phyloP scores from a whole-genome alignment of 2,113 vertebrate species.

The Takifugu flavidus region DNA sequence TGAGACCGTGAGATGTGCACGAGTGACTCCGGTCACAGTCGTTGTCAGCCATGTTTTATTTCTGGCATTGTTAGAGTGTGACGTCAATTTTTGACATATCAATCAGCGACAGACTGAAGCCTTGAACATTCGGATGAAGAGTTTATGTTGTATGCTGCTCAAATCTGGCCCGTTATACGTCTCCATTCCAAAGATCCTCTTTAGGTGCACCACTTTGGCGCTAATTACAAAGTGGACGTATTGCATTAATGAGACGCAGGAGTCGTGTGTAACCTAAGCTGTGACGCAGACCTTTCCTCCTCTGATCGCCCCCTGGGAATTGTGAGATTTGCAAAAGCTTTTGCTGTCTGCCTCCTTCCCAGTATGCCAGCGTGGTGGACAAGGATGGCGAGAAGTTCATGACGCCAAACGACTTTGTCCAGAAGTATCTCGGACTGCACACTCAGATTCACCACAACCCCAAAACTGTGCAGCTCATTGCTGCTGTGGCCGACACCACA shows the following conservation, averaged over 20 bases:
- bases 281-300: background rate
- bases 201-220: background rate
- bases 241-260: too few relatives aligned
- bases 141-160: too few relatives aligned
- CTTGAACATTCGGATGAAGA: too few relatives aligned
- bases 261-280: background rate
- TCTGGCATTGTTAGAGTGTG: slow-evolving; percentile 2
- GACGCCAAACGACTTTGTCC: slow-evolving; percentile 95
- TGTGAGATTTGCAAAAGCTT: slow-evolving; percentile 5
- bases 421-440: slow-evolving; percentile 90
- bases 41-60: slow-evolving; percentile 25
- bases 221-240: slow-evolving; percentile 5
- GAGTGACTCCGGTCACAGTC: slow-evolving; percentile 2
- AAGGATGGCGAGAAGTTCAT: slow-evolving; percentile 93
- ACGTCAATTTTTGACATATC: slow-evolving; percentile 4
- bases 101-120: too few relatives aligned
- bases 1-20: background rate
- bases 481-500: slow-evolving; percentile 95
- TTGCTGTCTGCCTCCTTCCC: slow-evolving; percentile 1
- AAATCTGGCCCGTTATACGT: too few relatives aligned
- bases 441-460: slow-evolving; percentile 89
- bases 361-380: slow-evolving; percentile 89
- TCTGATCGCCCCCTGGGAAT: background rate
- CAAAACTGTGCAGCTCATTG: slow-evolving; percentile 91
- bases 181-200: too few relatives aligned